A percentile compares a stretch with the other conserved stretches of the same genome.
Conservation (phyloP, 2,888 invertebrate species). For the Philereme vetulata region DNA sequence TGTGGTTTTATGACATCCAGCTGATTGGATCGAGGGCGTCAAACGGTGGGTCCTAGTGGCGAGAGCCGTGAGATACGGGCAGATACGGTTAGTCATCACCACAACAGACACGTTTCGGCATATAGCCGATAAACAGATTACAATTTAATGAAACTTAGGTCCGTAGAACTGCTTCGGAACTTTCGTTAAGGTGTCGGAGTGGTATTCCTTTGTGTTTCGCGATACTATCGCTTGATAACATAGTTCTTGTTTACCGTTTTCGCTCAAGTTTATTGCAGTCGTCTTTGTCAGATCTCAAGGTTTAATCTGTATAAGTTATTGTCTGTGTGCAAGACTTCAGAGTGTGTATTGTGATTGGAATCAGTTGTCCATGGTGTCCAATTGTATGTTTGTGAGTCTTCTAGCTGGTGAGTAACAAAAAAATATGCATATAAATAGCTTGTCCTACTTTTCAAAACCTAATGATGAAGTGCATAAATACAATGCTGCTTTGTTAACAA, state of each 20-base stretch:
- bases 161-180: constrained; percentile 56
- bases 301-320: constrained; percentile 36
- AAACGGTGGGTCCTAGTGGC: constrained; percentile 58
- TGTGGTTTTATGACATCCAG: constrained; percentile 67
- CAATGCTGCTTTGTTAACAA: constrained; percentile 7
- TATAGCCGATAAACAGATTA: constrained; percentile 56
- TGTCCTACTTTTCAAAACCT: constrained; percentile 16
- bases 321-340: constrained; percentile 18
- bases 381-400: constrained; percentile 71
- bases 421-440: constrained; percentile 16
- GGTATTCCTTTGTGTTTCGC: constrained; percentile 75
- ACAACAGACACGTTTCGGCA: constrained; percentile 66
- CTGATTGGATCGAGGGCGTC: constrained; percentile 78
- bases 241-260: constrained; percentile 68
- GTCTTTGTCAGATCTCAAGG: constrained; percentile 52
- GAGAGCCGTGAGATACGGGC: constrained; percentile 68
- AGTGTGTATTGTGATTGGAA: constrained; percentile 32
- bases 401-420: constrained; percentile 58
- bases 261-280: constrained; percentile 51
- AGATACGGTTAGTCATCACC: constrained; percentile 78
- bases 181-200: constrained; percentile 65
- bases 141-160: constrained; percentile 51
- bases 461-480: constrained; percentile 11
- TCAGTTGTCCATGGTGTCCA: constrained; percentile 67
- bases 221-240: constrained; percentile 67